Base-by-base conservation (phyloP, 2,113 vertebrate species). In the Coreoperca whiteheadi region DNA sequence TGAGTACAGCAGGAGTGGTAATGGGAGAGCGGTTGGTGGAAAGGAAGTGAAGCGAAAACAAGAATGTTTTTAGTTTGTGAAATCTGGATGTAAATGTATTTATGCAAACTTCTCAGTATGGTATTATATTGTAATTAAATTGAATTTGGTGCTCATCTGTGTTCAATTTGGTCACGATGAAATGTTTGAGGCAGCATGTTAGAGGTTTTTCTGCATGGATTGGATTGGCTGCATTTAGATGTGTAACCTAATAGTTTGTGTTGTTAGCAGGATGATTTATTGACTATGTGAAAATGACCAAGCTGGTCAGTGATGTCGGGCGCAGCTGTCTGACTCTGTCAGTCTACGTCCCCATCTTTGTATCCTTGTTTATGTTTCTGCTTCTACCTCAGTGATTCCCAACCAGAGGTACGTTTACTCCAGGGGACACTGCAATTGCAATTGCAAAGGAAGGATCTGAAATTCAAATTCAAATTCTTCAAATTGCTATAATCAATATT, bases 261-360 rank as follows among this genome's bases (percentile, higher is more conserved):
- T 82, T 75, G 82, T 83, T 91, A 84, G 72, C 69, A 9, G 67
- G 41, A 30, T 85, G 89, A 93, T 91, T 93, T 92, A 89, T 81
- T 64, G 83, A 71, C 61, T n/a, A 46, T 48, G 71, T 14, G 63
- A 83, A 77, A 79, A 37, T 39, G 63, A 77, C 63, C 59, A 28
- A 50, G 70, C 63, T 43, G 57, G 7, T 37, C 82, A 87, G 83
- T 88, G 76, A 91, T 79, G 85, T 85, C 79, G 23, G 37, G 14
- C 1, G 65, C 91, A 91, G 87, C 87, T 93, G 83, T 70, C 80
- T 51, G 83, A 75, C 80, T 83, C 74, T 67, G 85, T 89, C 87
- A 73, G 50, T 77, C 60, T 32, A 7, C n/a, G 15, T 81, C 74
- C 81, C 68, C 28, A 34, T 79, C 71, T 78, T 18, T 63, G 70